Percentiles rank a stretch among this genome's conserved stretches.
Evolutionary conservation across 1,140 invertebrate genomes (phyloP).

Genomic region (Cyclargus thomasi): DNA sequence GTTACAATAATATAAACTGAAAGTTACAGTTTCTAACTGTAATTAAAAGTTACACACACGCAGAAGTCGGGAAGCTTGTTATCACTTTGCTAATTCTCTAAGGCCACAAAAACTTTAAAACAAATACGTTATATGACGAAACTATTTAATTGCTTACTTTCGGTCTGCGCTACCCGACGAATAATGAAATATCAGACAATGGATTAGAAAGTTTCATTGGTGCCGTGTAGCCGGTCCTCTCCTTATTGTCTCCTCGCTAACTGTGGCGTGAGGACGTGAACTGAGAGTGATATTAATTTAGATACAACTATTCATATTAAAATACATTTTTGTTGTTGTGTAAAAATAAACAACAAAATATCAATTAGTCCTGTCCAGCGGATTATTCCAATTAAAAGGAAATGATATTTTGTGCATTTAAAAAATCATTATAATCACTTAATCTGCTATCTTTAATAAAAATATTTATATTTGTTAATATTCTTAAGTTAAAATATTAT

Average conservation of each 20-base stretch:
- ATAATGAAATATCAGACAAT: slow-evolving; percentile 1
- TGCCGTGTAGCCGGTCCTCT: not conserved
- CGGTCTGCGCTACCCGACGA: not conserved
- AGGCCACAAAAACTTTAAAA: not conserved
- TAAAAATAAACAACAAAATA: too few species aligned
- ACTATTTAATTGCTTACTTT: slow-evolving; percentile 3
- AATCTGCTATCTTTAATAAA: too few species aligned
- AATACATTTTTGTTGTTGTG: too few species aligned
- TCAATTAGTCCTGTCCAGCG: too few species aligned
- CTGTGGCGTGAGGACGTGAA: not conserved
- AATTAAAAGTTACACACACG: not conserved
- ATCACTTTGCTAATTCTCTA: not conserved
- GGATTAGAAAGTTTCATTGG: not conserved
- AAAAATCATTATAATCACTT: too few species aligned
- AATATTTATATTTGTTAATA: too few species aligned
- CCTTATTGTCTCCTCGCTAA: not conserved
- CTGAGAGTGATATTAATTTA: too few species aligned
- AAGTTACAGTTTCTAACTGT: not conserved
- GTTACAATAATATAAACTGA: too few species aligned
- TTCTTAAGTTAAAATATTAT: too few species aligned
- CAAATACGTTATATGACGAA: not conserved
- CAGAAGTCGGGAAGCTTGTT: not conserved
- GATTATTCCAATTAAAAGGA: too few species aligned
- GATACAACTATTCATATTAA: too few species aligned
- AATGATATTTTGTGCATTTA: too few species aligned